Conservation (phyloP, 2,113 vertebrate species). For the Brienomyrus longianalis region DNA sequence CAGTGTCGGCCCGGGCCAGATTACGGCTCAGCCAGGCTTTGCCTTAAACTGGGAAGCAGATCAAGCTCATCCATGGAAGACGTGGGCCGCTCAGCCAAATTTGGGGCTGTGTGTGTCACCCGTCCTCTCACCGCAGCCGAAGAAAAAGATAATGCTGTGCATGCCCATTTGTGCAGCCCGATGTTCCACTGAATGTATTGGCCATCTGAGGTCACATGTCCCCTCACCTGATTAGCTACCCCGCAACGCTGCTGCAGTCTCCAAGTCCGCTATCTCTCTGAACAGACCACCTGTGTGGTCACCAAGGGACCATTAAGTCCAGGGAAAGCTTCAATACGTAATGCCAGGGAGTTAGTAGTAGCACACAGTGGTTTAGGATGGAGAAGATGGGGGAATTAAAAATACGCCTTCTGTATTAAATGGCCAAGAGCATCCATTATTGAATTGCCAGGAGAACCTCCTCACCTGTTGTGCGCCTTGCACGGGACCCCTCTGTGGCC, state of each 20-base stretch:
- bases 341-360: not conserved
- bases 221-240: not conserved
- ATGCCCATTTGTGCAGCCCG: not conserved
- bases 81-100: not conserved
- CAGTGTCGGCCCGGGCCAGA: not conserved
- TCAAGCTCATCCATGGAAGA: not conserved
- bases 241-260: not conserved
- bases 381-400: slow-evolving; percentile 14
- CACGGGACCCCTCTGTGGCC: not conserved
- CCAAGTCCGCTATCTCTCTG: not conserved
- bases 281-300: not conserved
- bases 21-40: not conserved
- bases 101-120: not conserved
- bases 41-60: not conserved
- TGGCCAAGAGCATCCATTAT: slow-evolving; percentile 16
- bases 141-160: not conserved
- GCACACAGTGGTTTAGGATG: slow-evolving; percentile 13
- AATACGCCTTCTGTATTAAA: slow-evolving; percentile 20
- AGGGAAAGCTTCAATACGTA: not conserved
- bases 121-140: not conserved
- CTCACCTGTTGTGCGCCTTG: slow-evolving; percentile 23
- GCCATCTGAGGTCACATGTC: not conserved
- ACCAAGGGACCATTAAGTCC: not conserved
- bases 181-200: not conserved
- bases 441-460: slow-evolving; percentile 18